These are phyloP conservation scores for Episyrphus balteatus DNA, from an alignment of 1,140 invertebrate genomes.

Conservation along the genomic window DNA sequence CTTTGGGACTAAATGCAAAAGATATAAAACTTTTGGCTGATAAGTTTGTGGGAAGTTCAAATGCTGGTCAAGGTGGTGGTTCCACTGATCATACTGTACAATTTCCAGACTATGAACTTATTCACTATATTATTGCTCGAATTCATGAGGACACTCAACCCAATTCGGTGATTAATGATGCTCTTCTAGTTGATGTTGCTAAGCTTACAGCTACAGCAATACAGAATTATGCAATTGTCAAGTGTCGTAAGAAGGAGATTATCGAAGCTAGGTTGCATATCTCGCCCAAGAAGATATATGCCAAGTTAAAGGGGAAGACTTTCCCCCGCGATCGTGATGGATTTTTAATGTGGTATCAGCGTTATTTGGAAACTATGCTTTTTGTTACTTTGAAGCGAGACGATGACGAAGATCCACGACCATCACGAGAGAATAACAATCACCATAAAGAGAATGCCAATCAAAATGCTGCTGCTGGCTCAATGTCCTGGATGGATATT, in stretches of 20 bases:
- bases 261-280: slow-evolving; percentile 9
- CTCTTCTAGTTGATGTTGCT: slow-evolving; percentile 26
- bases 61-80: slow-evolving; percentile 5
- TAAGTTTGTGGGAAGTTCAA: slow-evolving; percentile 7
- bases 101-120: slow-evolving; percentile 24
- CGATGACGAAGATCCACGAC: not conserved
- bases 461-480: not conserved
- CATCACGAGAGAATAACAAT: not conserved
- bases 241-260: slow-evolving; percentile 9
- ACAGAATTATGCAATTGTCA: slow-evolving; percentile 20
- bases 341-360: slow-evolving; percentile 26
- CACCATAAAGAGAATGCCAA: not conserved
- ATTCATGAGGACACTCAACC: slow-evolving; percentile 32
- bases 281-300: slow-evolving; percentile 32
- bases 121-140: slow-evolving; percentile 29
- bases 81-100: slow-evolving; percentile 8
- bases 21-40: slow-evolving; percentile 23
- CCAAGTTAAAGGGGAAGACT: slow-evolving; percentile 30
- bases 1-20: slow-evolving; percentile 9
- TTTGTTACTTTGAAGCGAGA: slow-evolving; percentile 16
- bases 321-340: slow-evolving; percentile 27
- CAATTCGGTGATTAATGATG: slow-evolving; percentile 29
- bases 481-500: not conserved
- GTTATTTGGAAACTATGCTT: slow-evolving; percentile 25
- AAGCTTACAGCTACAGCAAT: slow-evolving; percentile 29